Conservation (phyloP, 2,888 invertebrate genomes). For the Chrysolina americana region DNA sequence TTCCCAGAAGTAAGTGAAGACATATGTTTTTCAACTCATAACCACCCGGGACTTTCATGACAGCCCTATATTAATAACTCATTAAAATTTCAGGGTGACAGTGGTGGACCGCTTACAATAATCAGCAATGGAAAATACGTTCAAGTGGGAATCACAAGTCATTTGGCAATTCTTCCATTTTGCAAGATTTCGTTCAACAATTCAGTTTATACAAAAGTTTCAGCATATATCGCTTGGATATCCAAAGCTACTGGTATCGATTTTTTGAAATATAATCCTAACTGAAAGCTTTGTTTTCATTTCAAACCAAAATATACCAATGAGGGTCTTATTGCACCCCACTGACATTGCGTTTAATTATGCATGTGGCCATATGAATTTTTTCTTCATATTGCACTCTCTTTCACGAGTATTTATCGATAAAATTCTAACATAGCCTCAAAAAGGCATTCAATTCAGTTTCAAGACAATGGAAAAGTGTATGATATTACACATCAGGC, state of each 20-base stretch:
- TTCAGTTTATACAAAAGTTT: constrained; percentile 66
- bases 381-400: too few species aligned
- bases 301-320: too few species aligned
- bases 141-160: constrained; percentile 67
- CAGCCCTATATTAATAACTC: background rate
- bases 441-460: too few species aligned
- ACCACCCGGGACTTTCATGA: background rate
- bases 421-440: too few species aligned
- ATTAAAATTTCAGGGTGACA: constrained; percentile 63
- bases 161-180: constrained; percentile 63
- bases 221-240: constrained; percentile 65
- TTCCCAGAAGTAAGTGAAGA: background rate
- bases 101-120: constrained; percentile 66
- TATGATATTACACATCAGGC: too few species aligned
- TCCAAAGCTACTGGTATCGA: constrained; percentile 63
- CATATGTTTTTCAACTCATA: background rate
- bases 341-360: too few species aligned
- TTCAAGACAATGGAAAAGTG: too few species aligned
- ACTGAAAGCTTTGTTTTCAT: constrained; percentile 7
- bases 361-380: too few species aligned
- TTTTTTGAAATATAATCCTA: constrained; percentile 60
- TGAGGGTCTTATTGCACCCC: too few species aligned
- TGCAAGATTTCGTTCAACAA: constrained; percentile 66
- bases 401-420: too few species aligned
- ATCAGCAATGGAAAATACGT: constrained; percentile 57